Evolutionary conservation across 2,888 invertebrate species (phyloP), one percentile per base, ranked within the genome.

Genomic region (Candidula unifasciata): DNA sequence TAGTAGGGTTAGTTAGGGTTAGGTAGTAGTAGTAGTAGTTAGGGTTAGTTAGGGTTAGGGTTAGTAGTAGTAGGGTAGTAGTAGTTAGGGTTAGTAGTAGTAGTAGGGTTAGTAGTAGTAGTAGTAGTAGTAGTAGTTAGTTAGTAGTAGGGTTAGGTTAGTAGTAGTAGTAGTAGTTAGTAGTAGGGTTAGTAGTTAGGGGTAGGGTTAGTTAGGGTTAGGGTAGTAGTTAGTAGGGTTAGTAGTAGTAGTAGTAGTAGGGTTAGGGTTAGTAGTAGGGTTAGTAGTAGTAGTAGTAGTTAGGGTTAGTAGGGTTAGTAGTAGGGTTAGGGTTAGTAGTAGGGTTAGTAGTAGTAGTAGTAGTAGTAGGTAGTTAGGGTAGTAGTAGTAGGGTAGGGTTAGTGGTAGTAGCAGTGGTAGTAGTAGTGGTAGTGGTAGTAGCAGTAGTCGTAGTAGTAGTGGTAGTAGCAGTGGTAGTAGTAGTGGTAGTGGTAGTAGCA

Each of bases 151-250:
- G n/a, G n/a, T n/a, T n/a, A n/a, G n/a, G n/a, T n/a, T 66, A 66
- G 66, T 66, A 66, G 77, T 77, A 77, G 77, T 77, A 80, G 80
- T 80, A 80, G 80, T 66, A 80, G 80, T 66, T n/a, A 80, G 80
- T 80, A 66, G 80, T 80, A 80, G 66, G 10, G 64, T 64, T 66
- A 80, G 80, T 80, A 80, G 66, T 80, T 80, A 33, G 80, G 3
- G 6, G 24, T 44, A 18, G 30, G 44, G 13, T 3, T n/a, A 52
- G n/a, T 66, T n/a, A n/a, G n/a, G 13, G 66, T 66, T 8, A 13
- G 3, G 44, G 66, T 66, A 66, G 66, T 66, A 66, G 66, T 66
- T 66, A 66, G 66, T 66, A 13, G 66, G 3, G 13, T 3, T 66
- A 66, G 66, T 13, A 66, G 66, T 13, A 66, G 66, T 13, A 66